Conservation (phyloP, 1,140 invertebrate species). For the Danaus melanippus region DNA sequence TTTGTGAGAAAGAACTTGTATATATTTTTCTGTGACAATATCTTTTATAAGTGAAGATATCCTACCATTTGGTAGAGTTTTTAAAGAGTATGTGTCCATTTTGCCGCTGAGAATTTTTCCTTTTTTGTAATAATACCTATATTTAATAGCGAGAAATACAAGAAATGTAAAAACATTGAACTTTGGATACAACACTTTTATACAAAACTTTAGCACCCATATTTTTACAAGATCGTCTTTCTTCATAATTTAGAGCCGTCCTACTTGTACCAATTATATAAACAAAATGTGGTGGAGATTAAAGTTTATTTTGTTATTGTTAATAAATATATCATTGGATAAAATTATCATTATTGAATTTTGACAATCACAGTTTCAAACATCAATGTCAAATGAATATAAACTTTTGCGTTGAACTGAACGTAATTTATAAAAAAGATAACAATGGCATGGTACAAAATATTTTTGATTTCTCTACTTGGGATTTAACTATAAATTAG, state of each 20-base stretch:
- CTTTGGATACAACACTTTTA: slow-evolving; percentile 62
- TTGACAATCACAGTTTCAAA: too few relatives aligned
- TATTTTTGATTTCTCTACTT: too few relatives aligned
- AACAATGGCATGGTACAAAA: too few relatives aligned
- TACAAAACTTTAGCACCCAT: slow-evolving; percentile 59
- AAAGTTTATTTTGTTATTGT: too few relatives aligned
- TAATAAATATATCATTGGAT: too few relatives aligned
- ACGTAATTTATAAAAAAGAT: too few relatives aligned
- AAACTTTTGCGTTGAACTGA: too few relatives aligned
- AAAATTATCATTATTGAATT: too few relatives aligned
- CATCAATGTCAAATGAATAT: too few relatives aligned
- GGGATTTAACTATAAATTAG: too few relatives aligned
- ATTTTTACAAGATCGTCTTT: slow-evolving; percentile 35
- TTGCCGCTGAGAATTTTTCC: slow-evolving; percentile 13
- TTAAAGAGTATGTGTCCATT: slow-evolving; percentile 40
- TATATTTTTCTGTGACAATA: slow-evolving; percentile 30
- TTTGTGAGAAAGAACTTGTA: slow-evolving; percentile 42
- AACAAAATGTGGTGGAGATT: background rate
- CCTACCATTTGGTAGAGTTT: slow-evolving; percentile 35
- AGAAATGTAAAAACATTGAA: slow-evolving; percentile 53
- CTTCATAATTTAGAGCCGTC: slow-evolving; percentile 42
- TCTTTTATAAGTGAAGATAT: slow-evolving; percentile 32
- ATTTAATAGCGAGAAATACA: slow-evolving; percentile 57
- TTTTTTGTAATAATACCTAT: slow-evolving; percentile 42
- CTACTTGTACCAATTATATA: background rate